Evolutionary conservation across 2,113 vertebrate species (phyloP).

Genomic region (Sminthopsis crassicaudata): DNA sequence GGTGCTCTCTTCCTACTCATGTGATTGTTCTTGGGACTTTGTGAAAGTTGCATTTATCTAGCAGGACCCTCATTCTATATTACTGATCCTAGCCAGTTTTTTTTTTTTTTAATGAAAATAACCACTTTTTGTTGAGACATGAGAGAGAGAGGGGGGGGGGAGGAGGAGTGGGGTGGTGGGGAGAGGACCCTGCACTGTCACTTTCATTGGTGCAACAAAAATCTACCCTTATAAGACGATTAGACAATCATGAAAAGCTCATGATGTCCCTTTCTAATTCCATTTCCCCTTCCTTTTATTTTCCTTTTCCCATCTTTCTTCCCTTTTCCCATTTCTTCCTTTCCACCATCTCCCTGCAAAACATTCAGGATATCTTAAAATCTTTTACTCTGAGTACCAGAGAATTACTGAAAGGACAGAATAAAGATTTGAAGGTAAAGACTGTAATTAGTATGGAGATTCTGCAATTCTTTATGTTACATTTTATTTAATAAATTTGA

Average conservation of each 20-base stretch:
- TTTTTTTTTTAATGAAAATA: neutral
- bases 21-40: neutral
- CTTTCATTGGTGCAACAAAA: neutral
- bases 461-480: neutral
- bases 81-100: neutral
- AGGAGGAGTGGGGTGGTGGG: too few species aligned
- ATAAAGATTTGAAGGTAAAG: neutral
- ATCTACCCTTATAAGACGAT: neutral
- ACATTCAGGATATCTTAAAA: neutral
- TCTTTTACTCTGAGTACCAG: neutral
- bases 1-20: neutral
- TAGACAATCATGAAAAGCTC: neutral
- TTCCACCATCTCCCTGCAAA: neutral
- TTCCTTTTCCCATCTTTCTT: neutral
- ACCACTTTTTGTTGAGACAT: neutral
- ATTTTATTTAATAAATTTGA: neutral
- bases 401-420: neutral
- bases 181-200: too few species aligned
- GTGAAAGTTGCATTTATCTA: neutral
- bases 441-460: neutral
- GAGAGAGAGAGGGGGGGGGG: too few species aligned
- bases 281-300: neutral
- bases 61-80: neutral
- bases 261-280: neutral
- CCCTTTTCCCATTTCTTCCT: neutral